phyloP scores from a whole-genome alignment of 2,113 vertebrate genomes.

The Ahaetulla prasina region DNA sequence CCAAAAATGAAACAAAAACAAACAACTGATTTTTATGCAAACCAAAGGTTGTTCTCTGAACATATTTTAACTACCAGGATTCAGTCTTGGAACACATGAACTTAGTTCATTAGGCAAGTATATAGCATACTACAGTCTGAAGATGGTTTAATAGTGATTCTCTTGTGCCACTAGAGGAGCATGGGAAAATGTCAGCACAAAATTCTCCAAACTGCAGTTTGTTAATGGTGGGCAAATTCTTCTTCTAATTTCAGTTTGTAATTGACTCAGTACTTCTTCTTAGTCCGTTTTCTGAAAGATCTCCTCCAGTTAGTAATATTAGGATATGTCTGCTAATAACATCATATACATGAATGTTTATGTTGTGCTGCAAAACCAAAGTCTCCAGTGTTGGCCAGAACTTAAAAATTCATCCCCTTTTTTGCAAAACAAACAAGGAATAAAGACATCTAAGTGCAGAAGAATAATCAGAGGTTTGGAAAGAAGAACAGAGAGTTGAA shows the following conservation, averaged over 20 bases:
- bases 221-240: not conserved
- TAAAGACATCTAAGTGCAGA: not conserved
- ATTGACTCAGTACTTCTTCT: not conserved
- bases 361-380: not conserved
- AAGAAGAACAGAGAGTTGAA: not conserved
- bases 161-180: not conserved
- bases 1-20: constrained; percentile 7
- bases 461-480: not conserved
- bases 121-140: not conserved
- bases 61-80: not conserved
- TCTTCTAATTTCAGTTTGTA: not conserved
- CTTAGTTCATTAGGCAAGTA: not conserved
- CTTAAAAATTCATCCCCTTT: not conserved
- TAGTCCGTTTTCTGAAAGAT: not conserved
- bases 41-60: not conserved
- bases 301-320: not conserved
- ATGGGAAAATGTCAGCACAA: not conserved
- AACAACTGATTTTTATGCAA: constrained; percentile 3
- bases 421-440: not conserved
- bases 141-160: not conserved
- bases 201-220: not conserved
- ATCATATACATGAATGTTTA: not conserved
- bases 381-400: not conserved
- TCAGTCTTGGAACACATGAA: not conserved
- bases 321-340: not conserved